Conservation (phyloP, 1,140 invertebrate species). For the Chironomus striatipennis region DNA sequence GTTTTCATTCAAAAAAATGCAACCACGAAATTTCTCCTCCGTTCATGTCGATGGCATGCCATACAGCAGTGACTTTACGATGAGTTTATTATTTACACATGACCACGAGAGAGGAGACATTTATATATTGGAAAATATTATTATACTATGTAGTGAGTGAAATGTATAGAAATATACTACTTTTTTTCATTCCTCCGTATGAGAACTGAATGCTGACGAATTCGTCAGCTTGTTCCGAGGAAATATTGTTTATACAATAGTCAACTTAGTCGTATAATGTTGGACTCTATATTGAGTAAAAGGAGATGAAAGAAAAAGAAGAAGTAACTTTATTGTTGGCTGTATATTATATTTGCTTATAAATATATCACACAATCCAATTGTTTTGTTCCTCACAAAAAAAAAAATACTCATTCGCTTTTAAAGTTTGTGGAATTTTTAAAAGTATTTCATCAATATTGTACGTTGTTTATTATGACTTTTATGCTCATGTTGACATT, state of each 20-base stretch:
- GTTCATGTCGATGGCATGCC: background rate
- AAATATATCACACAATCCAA: background rate
- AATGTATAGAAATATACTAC: no score
- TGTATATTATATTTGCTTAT: background rate
- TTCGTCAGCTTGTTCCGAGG: background rate
- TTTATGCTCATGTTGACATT: no score
- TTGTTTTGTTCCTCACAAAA: background rate
- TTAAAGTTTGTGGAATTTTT: no score
- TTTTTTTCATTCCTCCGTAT: no score
- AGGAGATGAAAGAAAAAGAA: background rate
- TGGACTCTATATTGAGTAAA: background rate
- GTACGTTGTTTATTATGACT: no score
- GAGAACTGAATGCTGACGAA: background rate
- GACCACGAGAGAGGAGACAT: constrained; percentile 4
- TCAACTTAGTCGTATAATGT: background rate
- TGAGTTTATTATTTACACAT: constrained; percentile 22
- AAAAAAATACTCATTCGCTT: background rate
- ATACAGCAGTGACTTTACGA: constrained; percentile 19
- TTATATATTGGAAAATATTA: background rate
- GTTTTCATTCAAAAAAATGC: no score
- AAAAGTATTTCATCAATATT: no score
- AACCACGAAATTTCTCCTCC: no score
- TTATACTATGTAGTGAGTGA: no score
- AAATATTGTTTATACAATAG: constrained; percentile 2
- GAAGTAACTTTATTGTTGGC: background rate